Conservation (phyloP, 2,113 vertebrate genomes). For the Leiothrix lutea region DNA sequence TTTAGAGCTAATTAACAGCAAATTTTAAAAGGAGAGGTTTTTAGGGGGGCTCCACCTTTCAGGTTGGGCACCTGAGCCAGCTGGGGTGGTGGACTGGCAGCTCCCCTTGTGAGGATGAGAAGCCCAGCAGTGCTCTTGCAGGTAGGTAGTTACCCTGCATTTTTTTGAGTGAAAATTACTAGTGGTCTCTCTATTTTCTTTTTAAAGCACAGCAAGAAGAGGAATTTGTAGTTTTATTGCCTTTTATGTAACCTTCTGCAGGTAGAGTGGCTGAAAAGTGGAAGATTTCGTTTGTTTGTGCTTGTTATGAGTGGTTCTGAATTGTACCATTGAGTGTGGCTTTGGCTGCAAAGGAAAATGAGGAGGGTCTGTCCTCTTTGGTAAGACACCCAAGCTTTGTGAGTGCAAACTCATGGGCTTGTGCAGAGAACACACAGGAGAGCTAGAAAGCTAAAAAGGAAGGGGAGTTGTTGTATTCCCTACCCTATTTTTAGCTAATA, state of each 20-base stretch:
- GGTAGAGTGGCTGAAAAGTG: neutral
- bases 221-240: neutral
- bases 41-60: accelerated
- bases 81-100: neutral
- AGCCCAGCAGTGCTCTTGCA: neutral
- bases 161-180: neutral
- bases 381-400: neutral
- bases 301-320: neutral
- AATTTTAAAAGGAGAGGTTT: neutral
- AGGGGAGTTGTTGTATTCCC: neutral
- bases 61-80: neutral
- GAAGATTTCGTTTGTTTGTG: neutral
- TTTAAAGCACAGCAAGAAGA: neutral
- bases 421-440: neutral
- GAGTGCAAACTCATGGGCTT: neutral
- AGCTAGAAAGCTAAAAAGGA: neutral
- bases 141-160: neutral
- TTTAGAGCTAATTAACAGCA: neutral
- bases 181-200: neutral
- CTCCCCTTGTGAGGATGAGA: neutral
- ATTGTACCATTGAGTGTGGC: neutral
- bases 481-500: neutral
- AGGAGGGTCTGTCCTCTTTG: neutral
- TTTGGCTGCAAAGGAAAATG: neutral
- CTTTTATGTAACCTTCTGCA: neutral